Percentiles rank a stretch among this genome's conserved stretches.
Conservation (phyloP, 2,888 invertebrate species). For the Biston stratarius region DNA sequence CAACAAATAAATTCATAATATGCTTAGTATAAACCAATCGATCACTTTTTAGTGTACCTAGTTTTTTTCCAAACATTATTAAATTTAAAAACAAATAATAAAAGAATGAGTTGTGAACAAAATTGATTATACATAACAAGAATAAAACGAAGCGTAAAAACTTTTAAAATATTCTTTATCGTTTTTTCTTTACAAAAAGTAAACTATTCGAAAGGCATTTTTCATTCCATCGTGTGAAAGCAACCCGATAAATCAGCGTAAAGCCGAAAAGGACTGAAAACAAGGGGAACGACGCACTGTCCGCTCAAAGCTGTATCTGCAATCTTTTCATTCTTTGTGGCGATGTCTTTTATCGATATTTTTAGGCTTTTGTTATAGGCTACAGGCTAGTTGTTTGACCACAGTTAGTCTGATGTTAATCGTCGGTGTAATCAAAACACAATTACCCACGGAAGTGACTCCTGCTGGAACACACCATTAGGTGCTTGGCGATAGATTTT, state of each 20-base stretch:
- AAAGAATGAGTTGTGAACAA: not conserved
- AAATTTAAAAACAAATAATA: not conserved
- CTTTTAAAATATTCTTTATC: slow-evolving; percentile 13
- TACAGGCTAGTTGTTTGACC: too few relatives aligned
- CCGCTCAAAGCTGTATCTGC: slow-evolving; percentile 7
- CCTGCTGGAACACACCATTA: too few relatives aligned
- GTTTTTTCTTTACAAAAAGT: slow-evolving; percentile 26
- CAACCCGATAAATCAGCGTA: slow-evolving; percentile 37
- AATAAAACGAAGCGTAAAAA: slow-evolving; percentile 15
- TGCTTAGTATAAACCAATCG: too few relatives aligned
- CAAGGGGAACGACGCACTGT: slow-evolving; percentile 20
- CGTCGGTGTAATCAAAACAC: too few relatives aligned
- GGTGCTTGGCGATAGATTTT: too few relatives aligned
- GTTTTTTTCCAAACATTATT: too few relatives aligned
- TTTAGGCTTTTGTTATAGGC: not conserved
- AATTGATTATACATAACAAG: not conserved
- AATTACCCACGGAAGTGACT: too few relatives aligned
- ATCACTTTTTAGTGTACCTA: too few relatives aligned
- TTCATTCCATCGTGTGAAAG: slow-evolving; percentile 38
- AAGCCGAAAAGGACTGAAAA: slow-evolving; percentile 34
- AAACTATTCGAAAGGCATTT: slow-evolving; percentile 37
- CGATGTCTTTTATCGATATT: not conserved
- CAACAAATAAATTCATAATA: too few relatives aligned
- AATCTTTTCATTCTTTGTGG: slow-evolving; percentile 11
- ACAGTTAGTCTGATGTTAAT: too few relatives aligned